Evolutionary conservation across 2,797 vertebrate genomes (phyloP).

Genomic region (Gallinago stenura): DNA sequence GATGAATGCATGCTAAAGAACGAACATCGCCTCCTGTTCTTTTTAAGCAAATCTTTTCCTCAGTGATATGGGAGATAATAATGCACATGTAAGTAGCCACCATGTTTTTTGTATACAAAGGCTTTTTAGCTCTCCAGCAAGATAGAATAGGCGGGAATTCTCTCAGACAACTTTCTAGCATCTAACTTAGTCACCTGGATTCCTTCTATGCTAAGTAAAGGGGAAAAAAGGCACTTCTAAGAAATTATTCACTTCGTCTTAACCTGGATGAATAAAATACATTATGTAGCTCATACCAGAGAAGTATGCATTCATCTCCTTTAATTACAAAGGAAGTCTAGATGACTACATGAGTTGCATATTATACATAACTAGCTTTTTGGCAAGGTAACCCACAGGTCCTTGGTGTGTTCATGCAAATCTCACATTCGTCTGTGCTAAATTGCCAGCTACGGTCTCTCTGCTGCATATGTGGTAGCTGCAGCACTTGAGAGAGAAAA

Average conservation of each 20-base stretch:
- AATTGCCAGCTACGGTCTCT: neutral
- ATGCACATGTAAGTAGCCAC: neutral
- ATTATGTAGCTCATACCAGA: neutral
- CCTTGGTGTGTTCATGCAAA: rapidly evolving
- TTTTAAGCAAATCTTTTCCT: neutral
- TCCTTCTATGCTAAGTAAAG: neutral
- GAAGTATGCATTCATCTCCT: neutral
- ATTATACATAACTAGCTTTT: neutral
- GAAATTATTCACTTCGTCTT: neutral
- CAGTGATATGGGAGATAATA: neutral
- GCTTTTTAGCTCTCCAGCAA: neutral
- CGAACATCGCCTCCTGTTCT: neutral
- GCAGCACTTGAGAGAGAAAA: neutral
- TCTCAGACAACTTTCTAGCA: neutral
- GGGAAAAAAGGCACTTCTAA: neutral
- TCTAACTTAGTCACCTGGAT: neutral
- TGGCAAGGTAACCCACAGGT: neutral
- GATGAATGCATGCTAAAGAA: neutral
- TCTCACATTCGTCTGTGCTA: neutral
- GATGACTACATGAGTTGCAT: neutral
- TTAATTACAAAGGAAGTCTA: neutral
- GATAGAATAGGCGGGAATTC: neutral
- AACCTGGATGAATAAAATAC: neutral
- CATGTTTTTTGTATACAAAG: neutral
- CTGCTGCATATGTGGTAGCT: neutral